These are phyloP conservation scores for Lucilia cuprina DNA, from an alignment of 1,140 invertebrate genomes.

Conservation along the genomic window DNA sequence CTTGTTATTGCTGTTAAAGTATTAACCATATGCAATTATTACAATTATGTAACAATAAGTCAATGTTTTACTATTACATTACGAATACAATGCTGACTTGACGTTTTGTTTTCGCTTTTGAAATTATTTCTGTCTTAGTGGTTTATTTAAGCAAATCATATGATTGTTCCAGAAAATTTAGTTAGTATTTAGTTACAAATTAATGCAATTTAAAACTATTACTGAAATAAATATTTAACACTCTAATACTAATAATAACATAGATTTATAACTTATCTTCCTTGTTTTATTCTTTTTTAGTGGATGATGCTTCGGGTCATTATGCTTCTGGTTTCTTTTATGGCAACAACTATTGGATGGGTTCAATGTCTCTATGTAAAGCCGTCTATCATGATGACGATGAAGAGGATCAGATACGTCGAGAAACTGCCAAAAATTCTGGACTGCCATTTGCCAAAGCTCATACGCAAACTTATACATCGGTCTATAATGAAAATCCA, in stretches of 20 bases:
- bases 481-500: slow-evolving; percentile 59
- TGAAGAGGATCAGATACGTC: slow-evolving; percentile 48
- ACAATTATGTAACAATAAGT: slow-evolving; percentile 38
- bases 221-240: neutral
- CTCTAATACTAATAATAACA: neutral
- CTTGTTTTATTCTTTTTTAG: slow-evolving; percentile 63
- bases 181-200: neutral
- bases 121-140: neutral
- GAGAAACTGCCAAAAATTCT: slow-evolving; percentile 44
- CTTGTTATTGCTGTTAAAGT: neutral
- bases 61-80: slow-evolving; percentile 14
- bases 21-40: slow-evolving; percentile 15
- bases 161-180: no score
- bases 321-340: slow-evolving; percentile 82
- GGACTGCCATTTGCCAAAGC: slow-evolving; percentile 56
- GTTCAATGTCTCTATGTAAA: slow-evolving; percentile 76
- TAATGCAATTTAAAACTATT: neutral
- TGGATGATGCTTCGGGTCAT: slow-evolving; percentile 80
- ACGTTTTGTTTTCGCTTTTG: neutral
- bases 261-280: neutral
- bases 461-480: slow-evolving; percentile 53
- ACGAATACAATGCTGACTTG: neutral
- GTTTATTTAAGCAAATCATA: neutral
- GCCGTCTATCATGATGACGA: slow-evolving; percentile 67
- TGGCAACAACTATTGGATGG: slow-evolving; percentile 84